Conservation (phyloP, 2,888 invertebrate species). For the Ariolimax columbianus region DNA sequence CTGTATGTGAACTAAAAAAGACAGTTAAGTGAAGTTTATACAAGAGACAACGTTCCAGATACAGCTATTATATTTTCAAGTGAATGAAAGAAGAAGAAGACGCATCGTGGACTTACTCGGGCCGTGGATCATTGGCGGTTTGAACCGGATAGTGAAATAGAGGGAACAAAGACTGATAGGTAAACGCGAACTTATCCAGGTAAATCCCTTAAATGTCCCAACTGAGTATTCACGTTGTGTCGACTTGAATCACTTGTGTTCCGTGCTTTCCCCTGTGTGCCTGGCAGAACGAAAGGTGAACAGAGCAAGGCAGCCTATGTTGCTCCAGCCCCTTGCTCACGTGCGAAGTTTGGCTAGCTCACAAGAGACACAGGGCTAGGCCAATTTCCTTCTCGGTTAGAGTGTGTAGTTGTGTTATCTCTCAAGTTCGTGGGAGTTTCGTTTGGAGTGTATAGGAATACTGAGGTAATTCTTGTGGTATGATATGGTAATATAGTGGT, state of each 20-base stretch:
- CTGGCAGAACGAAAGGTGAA: constrained; percentile 15
- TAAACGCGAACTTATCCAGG: background rate
- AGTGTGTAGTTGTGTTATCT: constrained; percentile 7
- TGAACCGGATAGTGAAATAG: background rate
- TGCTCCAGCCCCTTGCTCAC: background rate
- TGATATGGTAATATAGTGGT: background rate
- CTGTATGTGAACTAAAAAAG: too few species aligned
- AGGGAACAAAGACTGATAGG: background rate
- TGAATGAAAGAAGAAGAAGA: too few species aligned
- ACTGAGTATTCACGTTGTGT: background rate
- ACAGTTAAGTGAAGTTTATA: too few species aligned
- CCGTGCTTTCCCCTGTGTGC: background rate
- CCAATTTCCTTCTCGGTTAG: background rate
- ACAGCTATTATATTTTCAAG: too few species aligned
- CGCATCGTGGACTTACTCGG: background rate
- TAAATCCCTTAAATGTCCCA: background rate
- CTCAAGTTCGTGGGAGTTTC: background rate
- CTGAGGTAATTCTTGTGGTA: background rate
- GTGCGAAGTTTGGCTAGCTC: background rate
- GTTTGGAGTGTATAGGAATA: background rate
- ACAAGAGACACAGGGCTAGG: constrained; percentile 5
- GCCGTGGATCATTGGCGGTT: background rate
- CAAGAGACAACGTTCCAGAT: too few species aligned
- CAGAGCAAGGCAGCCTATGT: background rate
- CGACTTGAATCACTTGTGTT: constrained; percentile 9